These are phyloP conservation scores for Drosophila picticornis DNA, from an alignment of 2,888 invertebrate species.

Conservation along the genomic window DNA sequence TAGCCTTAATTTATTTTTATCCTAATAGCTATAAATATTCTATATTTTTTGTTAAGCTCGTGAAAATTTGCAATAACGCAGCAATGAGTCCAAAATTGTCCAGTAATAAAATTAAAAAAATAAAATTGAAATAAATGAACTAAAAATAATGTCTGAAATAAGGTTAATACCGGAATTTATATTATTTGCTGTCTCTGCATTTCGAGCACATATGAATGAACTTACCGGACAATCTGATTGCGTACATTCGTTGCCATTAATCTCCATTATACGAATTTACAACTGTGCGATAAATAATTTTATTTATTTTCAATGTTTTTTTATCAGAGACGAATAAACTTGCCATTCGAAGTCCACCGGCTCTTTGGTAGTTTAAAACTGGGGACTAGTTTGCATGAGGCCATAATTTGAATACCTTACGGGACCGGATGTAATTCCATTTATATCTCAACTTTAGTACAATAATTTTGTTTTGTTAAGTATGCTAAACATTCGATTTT, in stretches of 20 bases:
- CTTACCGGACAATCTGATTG: neutral
- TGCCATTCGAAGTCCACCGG: no score
- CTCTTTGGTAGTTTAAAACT: no score
- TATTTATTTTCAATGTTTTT: no score
- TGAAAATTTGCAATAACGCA: constrained; percentile 27
- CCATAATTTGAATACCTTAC: no score
- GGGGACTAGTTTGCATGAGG: no score
- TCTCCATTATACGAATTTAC: neutral
- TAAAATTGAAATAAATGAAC: neutral
- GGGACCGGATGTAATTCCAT: neutral
- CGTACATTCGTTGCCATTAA: neutral
- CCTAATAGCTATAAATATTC: constrained; percentile 15
- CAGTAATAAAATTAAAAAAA: neutral
- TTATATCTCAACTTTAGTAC: neutral
- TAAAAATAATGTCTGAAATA: neutral
- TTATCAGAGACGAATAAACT: no score
- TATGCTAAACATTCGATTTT: neutral
- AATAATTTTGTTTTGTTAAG: neutral
- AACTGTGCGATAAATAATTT: no score
- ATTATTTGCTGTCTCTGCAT: neutral
- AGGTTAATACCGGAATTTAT: neutral
- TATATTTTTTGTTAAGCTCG: constrained; percentile 6
- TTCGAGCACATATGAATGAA: neutral
- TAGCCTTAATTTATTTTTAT: constrained; percentile 30
- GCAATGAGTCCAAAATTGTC: constrained; percentile 25